Base-by-base conservation (phyloP, 2,888 invertebrate genomes). In the Chrysolina haemoptera region DNA sequence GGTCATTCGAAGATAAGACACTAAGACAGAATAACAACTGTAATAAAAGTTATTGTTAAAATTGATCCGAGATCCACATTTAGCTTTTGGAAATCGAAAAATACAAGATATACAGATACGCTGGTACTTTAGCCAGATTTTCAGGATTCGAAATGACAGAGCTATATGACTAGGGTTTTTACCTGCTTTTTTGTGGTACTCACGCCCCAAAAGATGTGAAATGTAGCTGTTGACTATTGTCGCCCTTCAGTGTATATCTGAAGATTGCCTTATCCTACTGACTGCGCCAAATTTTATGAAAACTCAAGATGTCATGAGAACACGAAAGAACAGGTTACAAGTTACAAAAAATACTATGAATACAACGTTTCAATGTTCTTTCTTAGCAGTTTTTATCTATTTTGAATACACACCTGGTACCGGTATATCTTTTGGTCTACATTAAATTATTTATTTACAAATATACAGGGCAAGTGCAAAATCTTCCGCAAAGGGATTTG, bases 1-100 rank as follows among this genome's bases (percentile, higher is more conserved):
- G 18, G 50, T 50, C 50, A 50, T 50, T 59, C 12, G 22, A 35
- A 59, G 14, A 27, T 9, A 35, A 59, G 27, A 59, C 27, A 22
- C 12, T 9, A 35, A 59, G 27, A 59, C 27, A 22, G 22, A 59
- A 27, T 27, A 12, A 46, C n/a, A 46, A 27, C 1, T 59, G n/a
- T 9, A n/a, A 50, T 16, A 16, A 50, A 50, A 50, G n/a, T 18
- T 16, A 16, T 16, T 18, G 18, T 18, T 50, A 50, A 50, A 50
- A 50, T 50, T 1, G 9, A 9, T 50, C n/a, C 55, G 22, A 55
- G 55, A 55, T 55, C 55, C 55, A 55, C 55, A 55, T 22, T 55
- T 55, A 22, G 9, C 55, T 1, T 16, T 10, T 10, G 48, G 48
- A 48, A 48, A 48, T 48, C 48, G 10, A 48, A 48, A 16, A 48